Percentiles rank a stretch among this genome's conserved stretches.
Evolutionary conservation across 2,797 vertebrate genomes (phyloP).

Genomic region (Platalea minor): DNA sequence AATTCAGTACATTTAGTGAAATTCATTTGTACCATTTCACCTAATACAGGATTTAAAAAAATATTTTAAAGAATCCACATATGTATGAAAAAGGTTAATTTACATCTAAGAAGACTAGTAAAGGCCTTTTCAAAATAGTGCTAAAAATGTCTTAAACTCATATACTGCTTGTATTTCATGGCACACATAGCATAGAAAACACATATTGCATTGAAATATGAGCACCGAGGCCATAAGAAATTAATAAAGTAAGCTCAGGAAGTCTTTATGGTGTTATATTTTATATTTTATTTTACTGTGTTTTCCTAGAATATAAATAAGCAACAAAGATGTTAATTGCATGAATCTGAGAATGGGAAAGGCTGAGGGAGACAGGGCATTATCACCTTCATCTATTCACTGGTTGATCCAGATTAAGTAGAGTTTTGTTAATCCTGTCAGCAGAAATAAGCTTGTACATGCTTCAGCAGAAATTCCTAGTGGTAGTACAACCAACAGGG

Average conservation of each 20-base stretch:
- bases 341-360: neutral
- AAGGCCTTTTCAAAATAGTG: neutral
- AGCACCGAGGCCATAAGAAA: neutral
- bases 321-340: neutral
- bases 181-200: neutral
- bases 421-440: conserved; percentile 14
- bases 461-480: neutral
- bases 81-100: neutral
- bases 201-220: neutral
- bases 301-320: neutral
- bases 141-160: neutral
- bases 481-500: neutral
- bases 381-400: neutral
- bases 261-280: neutral
- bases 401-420: neutral
- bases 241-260: neutral
- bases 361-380: neutral
- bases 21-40: neutral
- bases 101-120: neutral
- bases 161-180: neutral
- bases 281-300: neutral
- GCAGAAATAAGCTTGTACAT: neutral
- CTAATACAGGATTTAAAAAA: neutral
- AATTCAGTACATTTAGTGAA: neutral
- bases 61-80: neutral